phyloP scores from a whole-genome alignment of 1,140 invertebrate genomes.

The Semibalanus balanoides region DNA sequence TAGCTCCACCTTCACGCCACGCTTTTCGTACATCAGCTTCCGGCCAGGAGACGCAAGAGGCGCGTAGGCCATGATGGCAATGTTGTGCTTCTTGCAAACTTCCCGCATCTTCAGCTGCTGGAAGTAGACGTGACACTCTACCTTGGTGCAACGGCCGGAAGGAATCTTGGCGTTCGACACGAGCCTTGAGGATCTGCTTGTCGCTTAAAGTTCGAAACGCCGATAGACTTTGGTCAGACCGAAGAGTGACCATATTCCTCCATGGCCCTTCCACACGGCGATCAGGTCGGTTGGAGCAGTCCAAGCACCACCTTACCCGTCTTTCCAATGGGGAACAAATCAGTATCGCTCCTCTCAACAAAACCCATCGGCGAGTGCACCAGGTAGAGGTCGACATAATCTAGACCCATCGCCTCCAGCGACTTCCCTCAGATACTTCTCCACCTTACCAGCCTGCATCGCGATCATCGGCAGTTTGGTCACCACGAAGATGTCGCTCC shows the following conservation, averaged over 20 bases:
- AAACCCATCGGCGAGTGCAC: conserved; percentile 50
- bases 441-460: conserved; percentile 45
- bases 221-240: background rate
- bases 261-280: background rate
- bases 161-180: background rate
- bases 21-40: conserved; percentile 8
- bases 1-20: background rate
- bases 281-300: background rate
- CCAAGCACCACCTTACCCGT: background rate
- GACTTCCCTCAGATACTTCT: conserved; percentile 55
- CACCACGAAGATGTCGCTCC: conserved; percentile 40
- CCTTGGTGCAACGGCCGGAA: background rate
- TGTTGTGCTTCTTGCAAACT: background rate
- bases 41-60: background rate
- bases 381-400: conserved; percentile 72
- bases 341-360: background rate
- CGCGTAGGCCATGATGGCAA: background rate
- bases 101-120: background rate
- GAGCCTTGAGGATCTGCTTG: background rate
- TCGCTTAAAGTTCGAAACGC: background rate
- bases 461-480: conserved; percentile 27
- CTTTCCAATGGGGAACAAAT: background rate
- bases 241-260: background rate
- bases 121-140: background rate
- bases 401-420: conserved; percentile 49